Evolutionary conservation across 2,888 invertebrate genomes (phyloP), one percentile per base, ranked within the genome.

Genomic region (Campaea margaritaria): DNA sequence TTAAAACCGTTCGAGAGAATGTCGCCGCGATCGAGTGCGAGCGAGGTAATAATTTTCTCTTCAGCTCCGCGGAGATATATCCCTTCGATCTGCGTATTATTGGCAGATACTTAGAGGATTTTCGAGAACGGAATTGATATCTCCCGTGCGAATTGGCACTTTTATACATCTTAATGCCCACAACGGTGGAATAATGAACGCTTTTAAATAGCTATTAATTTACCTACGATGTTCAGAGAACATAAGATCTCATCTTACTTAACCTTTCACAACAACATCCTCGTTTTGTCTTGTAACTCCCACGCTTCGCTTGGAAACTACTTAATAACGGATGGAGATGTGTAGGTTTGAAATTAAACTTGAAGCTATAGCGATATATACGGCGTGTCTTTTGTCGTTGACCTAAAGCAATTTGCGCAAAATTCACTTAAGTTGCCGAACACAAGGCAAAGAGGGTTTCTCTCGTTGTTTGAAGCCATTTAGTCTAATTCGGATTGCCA

Each of bases 41-140:
- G 84, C 79, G 83, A 80, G 81, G 83, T 81, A 87, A 89, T 90
- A 83, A 91, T 89, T 89, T 88, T 87, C 85, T 81, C 76, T 79
- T 81, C 81, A 69, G 73, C 78, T 79, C 73, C 75, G 75, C 79
- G 73, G 84, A 82, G 81, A 81, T 82, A 75, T 79, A 74, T 79
- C 81, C 74, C 70, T 74, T 76, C 76, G 78, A 83, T 86, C 78
- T 84, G 79, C 80, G 82, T 83, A 81, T 83, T 86, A 85, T 85
- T 84, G 80, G 75, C 74, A 75, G 78, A 74, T 73, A 73, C 79
- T 82, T 79, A 78, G 78, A 74, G 81, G 80, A 80, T 80, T 85
- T 83, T 78, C 76, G 67, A 74, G 73, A 78, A 72, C 71, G 70
- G 73, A 74, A 73, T 68, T 71, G 76, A 78, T 79, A 74, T 76